Conservation (phyloP, 2,797 vertebrate species). For the Acridotheres tristis region DNA sequence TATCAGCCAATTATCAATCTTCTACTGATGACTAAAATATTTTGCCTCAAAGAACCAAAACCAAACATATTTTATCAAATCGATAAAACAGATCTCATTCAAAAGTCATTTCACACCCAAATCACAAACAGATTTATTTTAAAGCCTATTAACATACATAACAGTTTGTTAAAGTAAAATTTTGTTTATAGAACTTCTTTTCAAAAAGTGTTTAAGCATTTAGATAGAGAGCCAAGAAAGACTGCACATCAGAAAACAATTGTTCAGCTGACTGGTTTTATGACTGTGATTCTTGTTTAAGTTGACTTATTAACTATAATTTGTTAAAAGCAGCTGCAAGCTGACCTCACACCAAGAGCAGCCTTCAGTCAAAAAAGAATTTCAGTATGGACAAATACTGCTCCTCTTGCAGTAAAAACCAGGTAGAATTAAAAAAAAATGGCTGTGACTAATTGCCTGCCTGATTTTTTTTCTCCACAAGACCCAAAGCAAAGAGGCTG, state of each 20-base stretch:
- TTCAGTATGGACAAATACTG: background rate
- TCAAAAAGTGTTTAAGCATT: background rate
- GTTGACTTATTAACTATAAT: background rate
- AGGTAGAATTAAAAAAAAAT: background rate
- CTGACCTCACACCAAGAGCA: background rate
- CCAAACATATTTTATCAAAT: background rate
- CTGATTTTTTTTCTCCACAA: background rate
- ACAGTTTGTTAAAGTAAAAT: background rate
- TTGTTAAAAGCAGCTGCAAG: background rate
- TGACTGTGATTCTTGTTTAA: background rate
- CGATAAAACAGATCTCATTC: background rate
- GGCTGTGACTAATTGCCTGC: background rate
- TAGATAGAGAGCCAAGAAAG: background rate
- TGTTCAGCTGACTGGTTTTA: background rate
- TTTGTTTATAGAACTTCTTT: background rate
- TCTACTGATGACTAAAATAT: background rate
- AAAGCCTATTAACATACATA: background rate
- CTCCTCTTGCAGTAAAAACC: background rate
- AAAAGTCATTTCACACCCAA: background rate
- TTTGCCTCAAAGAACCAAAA: background rate
- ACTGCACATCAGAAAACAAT: background rate
- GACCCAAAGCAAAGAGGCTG: background rate
- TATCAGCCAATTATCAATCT: background rate
- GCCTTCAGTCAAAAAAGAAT: background rate
- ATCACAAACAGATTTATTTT: background rate